phyloP scores from a whole-genome alignment of 1,140 invertebrate species.

The Campoletis sonorensis region DNA sequence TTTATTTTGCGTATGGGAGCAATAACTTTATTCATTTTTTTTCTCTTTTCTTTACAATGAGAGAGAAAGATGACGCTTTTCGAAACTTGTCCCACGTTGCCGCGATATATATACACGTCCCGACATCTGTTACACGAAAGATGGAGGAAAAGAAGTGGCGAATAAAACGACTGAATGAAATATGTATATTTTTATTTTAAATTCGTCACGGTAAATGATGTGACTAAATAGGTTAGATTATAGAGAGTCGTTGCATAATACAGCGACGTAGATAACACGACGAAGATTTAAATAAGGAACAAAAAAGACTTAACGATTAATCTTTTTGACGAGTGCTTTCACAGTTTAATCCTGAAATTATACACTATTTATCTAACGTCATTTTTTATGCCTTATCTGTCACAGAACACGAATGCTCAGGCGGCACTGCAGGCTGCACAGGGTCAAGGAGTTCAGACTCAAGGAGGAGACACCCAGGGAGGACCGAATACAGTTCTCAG shows the following conservation, averaged over 20 bases:
- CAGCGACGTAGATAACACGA: too few relatives aligned
- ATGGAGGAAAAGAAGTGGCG: background rate
- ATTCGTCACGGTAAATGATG: background rate
- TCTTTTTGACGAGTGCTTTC: background rate
- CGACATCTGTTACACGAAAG: slow-evolving; percentile 21
- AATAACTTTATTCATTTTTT: slow-evolving; percentile 9
- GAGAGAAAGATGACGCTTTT: background rate
- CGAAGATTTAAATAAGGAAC: too few relatives aligned
- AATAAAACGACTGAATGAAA: background rate
- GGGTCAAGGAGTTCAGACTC: slow-evolving; percentile 79
- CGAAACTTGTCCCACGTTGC: background rate
- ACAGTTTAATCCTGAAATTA: background rate
- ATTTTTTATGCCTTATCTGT: slow-evolving; percentile 58
- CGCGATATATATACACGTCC: background rate
- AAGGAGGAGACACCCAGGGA: slow-evolving; percentile 86
- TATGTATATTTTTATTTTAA: background rate
- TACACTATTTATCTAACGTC: slow-evolving; percentile 11
- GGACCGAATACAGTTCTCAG: slow-evolving; percentile 97
- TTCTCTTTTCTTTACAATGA: background rate
- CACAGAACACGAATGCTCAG: slow-evolving; percentile 85
- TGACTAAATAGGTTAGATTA: too few relatives aligned
- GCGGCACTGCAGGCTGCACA: slow-evolving; percentile 89
- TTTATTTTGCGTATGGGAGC: slow-evolving; percentile 12
- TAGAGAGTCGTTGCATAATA: too few relatives aligned
- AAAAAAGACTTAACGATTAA: too few relatives aligned